Percentiles rank a stretch among this genome's conserved stretches.
These are phyloP conservation scores for Eretmocerus hayati DNA, from an alignment of 2,888 invertebrate species.

Conservation along the genomic window DNA sequence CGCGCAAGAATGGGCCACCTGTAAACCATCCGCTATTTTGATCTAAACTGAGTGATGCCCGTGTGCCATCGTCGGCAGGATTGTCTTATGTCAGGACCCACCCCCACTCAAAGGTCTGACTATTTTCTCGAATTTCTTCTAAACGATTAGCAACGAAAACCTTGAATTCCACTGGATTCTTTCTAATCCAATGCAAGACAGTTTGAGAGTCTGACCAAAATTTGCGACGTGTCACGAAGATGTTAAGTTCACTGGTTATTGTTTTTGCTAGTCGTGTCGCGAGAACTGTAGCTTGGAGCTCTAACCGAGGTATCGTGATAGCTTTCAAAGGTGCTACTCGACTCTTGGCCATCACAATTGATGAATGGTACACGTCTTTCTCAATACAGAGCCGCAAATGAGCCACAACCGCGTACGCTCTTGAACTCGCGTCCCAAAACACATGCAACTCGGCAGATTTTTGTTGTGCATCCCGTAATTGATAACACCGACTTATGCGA, in stretches of 20 bases:
- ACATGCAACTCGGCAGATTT: neutral
- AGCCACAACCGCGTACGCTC: neutral
- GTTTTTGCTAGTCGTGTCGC: constrained; percentile 1
- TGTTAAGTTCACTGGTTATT: neutral
- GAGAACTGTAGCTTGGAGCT: constrained; percentile 3
- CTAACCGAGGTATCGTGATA: neutral
- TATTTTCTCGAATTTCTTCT: neutral
- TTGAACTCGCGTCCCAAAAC: neutral
- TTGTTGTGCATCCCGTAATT: neutral
- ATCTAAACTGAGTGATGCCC: neutral
- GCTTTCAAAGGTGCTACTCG: constrained; percentile 1
- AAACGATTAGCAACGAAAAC: constrained; percentile 3
- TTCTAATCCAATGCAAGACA: neutral
- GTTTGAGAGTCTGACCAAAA: constrained; percentile 2
- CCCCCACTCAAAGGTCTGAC: neutral
- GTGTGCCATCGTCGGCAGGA: constrained; percentile 3
- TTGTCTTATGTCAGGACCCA: constrained; percentile 6
- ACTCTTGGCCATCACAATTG: constrained; percentile 2
- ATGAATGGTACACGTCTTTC: neutral
- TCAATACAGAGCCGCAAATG: neutral
- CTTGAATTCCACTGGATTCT: constrained; percentile 5
- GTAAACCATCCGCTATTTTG: neutral
- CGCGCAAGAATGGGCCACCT: neutral
- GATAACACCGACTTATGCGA: constrained; percentile 7
- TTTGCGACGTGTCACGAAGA: neutral